Conservation (phyloP, 2,888 invertebrate genomes). For the Fragum fragum region DNA sequence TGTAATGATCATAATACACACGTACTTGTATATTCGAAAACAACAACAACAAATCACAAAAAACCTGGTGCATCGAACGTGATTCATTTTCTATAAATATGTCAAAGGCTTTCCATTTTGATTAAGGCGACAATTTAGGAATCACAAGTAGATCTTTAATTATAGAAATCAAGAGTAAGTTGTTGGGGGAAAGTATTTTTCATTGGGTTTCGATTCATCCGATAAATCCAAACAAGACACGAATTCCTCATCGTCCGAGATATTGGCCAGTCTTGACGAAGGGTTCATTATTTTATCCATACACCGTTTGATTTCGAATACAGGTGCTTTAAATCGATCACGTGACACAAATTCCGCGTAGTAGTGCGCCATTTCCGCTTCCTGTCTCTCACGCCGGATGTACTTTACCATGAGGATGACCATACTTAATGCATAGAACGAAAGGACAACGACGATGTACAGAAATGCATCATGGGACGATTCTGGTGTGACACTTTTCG, state of each 20-base stretch:
- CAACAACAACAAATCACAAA: no score
- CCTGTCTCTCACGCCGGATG: constrained; percentile 72
- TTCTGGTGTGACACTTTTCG: not conserved
- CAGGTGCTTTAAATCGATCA: constrained; percentile 70
- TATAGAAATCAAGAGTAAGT: no score
- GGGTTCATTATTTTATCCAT: constrained; percentile 44
- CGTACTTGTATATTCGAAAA: no score
- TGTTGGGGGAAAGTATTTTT: no score
- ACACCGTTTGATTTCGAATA: constrained; percentile 46
- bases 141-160: no score
- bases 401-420: constrained; percentile 77
- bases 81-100: no score
- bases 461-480: constrained; percentile 71
- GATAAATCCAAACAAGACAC: constrained; percentile 36
- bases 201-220: not conserved
- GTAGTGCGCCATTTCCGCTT: constrained; percentile 71
- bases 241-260: constrained; percentile 26
- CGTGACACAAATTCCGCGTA: constrained; percentile 72
- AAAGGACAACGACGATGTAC: constrained; percentile 73
- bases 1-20: no score
- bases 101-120: no score
- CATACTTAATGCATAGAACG: constrained; percentile 77
- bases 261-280: not conserved
- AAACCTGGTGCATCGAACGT: no score
- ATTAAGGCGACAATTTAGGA: no score